Evolutionary conservation across 2,113 vertebrate genomes (phyloP).

Genomic region (Notarius lentiginosus): DNA sequence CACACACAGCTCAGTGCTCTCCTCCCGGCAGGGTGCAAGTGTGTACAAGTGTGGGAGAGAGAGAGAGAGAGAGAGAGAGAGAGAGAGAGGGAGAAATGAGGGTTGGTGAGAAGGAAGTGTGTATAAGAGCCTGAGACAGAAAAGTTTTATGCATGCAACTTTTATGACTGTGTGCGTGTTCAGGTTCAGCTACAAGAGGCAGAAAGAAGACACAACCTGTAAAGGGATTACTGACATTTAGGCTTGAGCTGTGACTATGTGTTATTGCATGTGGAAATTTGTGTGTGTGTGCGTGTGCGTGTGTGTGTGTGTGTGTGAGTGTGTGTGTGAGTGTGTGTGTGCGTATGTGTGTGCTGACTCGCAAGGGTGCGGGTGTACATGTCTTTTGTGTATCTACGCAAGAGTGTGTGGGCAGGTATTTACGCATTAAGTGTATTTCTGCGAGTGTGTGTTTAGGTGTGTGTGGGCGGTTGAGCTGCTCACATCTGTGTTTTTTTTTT

Average conservation of each 20-base stretch:
- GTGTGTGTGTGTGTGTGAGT: conserved; percentile 39
- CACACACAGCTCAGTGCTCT: conserved; percentile 35
- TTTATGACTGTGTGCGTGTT: background rate
- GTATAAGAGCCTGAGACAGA: conserved; percentile 12
- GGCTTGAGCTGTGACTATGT: conserved; percentile 13
- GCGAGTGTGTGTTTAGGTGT: conserved; percentile 50
- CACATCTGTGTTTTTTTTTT: conserved; percentile 57
- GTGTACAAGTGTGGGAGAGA: conserved; percentile 33
- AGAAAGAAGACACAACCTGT: conserved; percentile 10
- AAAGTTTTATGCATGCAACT: conserved; percentile 11
- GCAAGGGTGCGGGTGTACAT: conserved; percentile 33
- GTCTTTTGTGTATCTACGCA: conserved; percentile 41
- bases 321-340: conserved; percentile 27
- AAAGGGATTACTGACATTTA: conserved; percentile 36
- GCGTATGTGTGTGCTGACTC: conserved; percentile 38
- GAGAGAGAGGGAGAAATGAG: conserved; percentile 21
- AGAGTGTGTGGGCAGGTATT: conserved; percentile 55
- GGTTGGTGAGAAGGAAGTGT: conserved; percentile 16
- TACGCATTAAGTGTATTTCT: conserved; percentile 49
- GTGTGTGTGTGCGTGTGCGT: conserved; percentile 26
- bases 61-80: conserved; percentile 12
- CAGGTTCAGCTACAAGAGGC: background rate
- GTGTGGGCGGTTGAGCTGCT: conserved; percentile 48
- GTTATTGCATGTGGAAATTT: conserved; percentile 36
- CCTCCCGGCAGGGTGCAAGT: conserved; percentile 42